Percentiles rank a stretch among this genome's conserved stretches.
Evolutionary conservation across 2,888 invertebrate species (phyloP).

Genomic region (Crepidodera aurea): DNA sequence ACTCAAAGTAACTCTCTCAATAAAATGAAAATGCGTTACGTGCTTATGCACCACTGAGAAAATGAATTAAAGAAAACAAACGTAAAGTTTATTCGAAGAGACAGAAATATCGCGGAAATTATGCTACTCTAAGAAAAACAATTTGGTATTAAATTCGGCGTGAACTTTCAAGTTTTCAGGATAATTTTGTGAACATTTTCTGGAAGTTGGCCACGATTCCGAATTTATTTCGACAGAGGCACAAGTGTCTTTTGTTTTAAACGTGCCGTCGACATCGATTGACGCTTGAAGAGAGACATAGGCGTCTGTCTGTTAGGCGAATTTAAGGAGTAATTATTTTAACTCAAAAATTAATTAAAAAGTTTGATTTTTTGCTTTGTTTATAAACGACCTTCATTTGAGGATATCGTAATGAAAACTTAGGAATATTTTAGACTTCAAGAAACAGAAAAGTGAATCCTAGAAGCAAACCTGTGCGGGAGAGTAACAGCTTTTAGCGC

Average conservation of each 20-base stretch:
- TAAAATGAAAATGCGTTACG: neutral
- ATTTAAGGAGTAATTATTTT: no score
- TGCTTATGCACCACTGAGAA: conserved; percentile 4
- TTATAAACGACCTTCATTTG: no score
- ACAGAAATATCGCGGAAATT: conserved; percentile 14
- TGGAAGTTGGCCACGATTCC: conserved; percentile 11
- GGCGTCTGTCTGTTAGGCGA: no score
- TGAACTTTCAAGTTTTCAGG: conserved; percentile 11
- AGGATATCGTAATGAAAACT: no score
- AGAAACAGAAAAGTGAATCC: no score
- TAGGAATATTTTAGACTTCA: no score
- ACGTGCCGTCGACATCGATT: neutral
- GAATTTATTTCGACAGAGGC: conserved; percentile 4
- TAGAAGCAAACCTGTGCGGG: no score
- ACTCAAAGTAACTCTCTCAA: neutral
- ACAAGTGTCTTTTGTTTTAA: conserved; percentile 4
- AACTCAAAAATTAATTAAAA: no score
- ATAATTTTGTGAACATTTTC: conserved; percentile 13
- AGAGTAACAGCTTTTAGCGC: no score
- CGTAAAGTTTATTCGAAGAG: conserved; percentile 12
- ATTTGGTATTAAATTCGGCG: conserved; percentile 26
- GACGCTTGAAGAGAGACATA: neutral
- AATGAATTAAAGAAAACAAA: conserved; percentile 8
- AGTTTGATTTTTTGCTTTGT: no score
- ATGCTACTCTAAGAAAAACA: conserved; percentile 21